phyloP scores from a whole-genome alignment of 2,113 vertebrate genomes.

The Riparia riparia region DNA sequence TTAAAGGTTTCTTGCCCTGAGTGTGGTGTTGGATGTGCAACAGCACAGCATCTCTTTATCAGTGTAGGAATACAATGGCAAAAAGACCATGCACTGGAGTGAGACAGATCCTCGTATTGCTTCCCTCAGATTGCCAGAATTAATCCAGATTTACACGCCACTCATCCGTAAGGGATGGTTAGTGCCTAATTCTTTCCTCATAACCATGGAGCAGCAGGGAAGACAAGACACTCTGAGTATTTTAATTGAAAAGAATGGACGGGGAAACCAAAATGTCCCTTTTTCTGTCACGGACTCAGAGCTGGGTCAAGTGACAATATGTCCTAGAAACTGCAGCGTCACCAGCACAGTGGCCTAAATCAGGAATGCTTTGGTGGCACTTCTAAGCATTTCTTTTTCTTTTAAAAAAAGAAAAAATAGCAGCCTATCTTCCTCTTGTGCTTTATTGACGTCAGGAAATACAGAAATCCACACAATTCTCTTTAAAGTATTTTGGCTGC shows the following conservation, averaged over 20 bases:
- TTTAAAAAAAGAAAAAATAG: neutral
- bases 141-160: neutral
- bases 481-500: constrained; percentile 50
- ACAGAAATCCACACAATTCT: constrained; percentile 28
- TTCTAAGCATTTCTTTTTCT: neutral
- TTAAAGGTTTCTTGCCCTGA: neutral
- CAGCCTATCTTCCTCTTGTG: neutral
- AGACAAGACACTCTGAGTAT: neutral
- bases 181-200: neutral
- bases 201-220: neutral
- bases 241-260: neutral
- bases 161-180: neutral
- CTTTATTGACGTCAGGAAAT: constrained; percentile 38
- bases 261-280: neutral
- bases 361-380: neutral
- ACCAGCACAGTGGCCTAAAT: neutral
- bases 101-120: neutral
- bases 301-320: neutral
- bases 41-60: neutral
- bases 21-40: neutral
- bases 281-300: neutral
- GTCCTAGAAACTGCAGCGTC: neutral
- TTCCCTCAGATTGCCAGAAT: neutral
- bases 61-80: neutral
- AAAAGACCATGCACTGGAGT: neutral